Evolutionary conservation across 2,113 vertebrate genomes (phyloP).

Genomic region (Embiotoca jacksoni): DNA sequence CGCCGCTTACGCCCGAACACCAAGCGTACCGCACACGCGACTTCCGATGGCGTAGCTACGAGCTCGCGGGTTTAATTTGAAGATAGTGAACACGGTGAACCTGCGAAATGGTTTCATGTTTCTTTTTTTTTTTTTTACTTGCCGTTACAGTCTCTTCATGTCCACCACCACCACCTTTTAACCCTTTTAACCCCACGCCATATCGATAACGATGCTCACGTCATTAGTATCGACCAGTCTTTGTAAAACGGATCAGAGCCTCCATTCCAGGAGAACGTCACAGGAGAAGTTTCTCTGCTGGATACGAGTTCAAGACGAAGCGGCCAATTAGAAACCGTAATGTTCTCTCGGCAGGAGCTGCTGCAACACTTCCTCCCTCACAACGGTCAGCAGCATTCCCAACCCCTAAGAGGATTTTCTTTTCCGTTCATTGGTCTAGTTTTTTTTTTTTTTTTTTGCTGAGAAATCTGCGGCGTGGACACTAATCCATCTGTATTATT

Average conservation of each 20-base stretch:
- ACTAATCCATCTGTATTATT: conserved; percentile 34
- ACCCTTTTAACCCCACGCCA: not conserved
- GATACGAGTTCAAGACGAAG: conserved; percentile 3
- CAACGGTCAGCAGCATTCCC: not conserved
- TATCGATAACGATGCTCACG: not conserved
- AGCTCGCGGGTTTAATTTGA: too few species aligned
- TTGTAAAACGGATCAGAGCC: conserved; percentile 31
- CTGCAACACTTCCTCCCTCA: not conserved
- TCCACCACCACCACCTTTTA: too few species aligned
- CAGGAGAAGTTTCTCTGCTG: conserved; percentile 18
- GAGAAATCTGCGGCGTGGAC: conserved; percentile 22
- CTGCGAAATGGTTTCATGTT: too few species aligned
- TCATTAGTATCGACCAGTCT: conserved; percentile 51
- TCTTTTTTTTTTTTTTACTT: not conserved
- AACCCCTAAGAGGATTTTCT: conserved; percentile 33
- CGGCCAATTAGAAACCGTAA: conserved; percentile 2
- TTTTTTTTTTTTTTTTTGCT: conserved; percentile 28
- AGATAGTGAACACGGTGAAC: too few species aligned
- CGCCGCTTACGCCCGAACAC: too few species aligned
- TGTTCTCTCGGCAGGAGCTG: conserved; percentile 21
- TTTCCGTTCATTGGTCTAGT: conserved; percentile 2
- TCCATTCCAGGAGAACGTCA: too few species aligned
- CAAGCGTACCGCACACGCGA: too few species aligned
- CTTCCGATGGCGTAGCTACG: too few species aligned
- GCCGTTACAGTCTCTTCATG: not conserved